Percentiles rank a stretch among this genome's conserved stretches.
These are phyloP conservation scores for Talpa occidentalis DNA, from an alignment of 2,113 vertebrate species.

Conservation along the genomic window DNA sequence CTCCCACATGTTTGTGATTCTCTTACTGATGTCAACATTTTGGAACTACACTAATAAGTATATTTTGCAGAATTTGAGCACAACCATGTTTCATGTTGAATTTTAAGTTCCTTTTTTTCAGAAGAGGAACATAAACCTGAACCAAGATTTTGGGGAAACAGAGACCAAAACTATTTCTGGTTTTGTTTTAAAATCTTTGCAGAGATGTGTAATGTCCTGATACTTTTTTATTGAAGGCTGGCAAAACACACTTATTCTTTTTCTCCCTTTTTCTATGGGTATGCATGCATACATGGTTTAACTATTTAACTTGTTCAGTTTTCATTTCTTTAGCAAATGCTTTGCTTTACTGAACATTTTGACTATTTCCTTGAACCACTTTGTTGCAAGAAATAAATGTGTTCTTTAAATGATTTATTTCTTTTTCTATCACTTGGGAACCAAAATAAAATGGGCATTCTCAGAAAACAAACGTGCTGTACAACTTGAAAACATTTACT, in stretches of 20 bases:
- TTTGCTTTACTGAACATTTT: constrained; percentile 62
- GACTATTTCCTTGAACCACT: constrained; percentile 77
- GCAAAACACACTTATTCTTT: background rate
- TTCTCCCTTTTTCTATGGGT: background rate
- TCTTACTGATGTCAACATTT: background rate
- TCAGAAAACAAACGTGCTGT: constrained; percentile 77
- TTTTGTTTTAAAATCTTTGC: constrained; percentile 56
- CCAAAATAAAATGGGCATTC: constrained; percentile 76
- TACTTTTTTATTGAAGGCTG: constrained; percentile 2
- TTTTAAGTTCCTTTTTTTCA: constrained; percentile 68
- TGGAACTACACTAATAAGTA: constrained; percentile 20
- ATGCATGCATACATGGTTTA: background rate
- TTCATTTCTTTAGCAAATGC: constrained; percentile 81
- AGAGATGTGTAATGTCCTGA: background rate
- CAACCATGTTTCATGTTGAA: constrained; percentile 33
- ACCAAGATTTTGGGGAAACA: constrained; percentile 52
- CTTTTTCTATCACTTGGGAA: constrained; percentile 76
- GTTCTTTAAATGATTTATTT: constrained; percentile 80
- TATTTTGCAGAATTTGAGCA: constrained; percentile 49
- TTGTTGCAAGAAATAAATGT: constrained; percentile 70
- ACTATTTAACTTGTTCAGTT: constrained; percentile 55
- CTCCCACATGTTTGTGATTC: background rate
- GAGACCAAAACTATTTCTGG: constrained; percentile 51
- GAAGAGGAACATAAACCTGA: constrained; percentile 63
- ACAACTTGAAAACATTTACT: constrained; percentile 78